A percentile compares a stretch with the other conserved stretches of the same genome.
Evolutionary conservation across 2,113 vertebrate genomes (phyloP).

Genomic region (Chaetorhynchus papuensis): DNA sequence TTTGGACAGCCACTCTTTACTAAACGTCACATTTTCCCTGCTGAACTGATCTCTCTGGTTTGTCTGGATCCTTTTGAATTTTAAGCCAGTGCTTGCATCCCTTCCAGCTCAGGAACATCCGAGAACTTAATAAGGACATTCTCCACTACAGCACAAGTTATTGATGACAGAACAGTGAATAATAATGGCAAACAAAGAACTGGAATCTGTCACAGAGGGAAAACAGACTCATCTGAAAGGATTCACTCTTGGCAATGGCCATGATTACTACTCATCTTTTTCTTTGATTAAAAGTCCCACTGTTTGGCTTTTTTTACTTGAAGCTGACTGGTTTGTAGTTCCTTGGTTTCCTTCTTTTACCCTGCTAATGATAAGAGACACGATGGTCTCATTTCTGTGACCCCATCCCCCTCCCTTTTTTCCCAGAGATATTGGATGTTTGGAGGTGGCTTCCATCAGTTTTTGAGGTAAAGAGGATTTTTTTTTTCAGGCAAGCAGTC

Average conservation of each 20-base stretch:
- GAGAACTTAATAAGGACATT: not conserved
- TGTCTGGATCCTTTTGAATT: not conserved
- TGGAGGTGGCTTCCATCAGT: not conserved
- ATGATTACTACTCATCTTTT: not conserved
- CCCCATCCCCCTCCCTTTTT: not conserved
- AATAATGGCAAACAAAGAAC: not conserved
- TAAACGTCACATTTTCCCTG: not conserved
- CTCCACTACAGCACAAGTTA: not conserved
- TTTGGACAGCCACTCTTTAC: not conserved
- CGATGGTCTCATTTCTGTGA: accelerated
- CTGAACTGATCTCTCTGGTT: not conserved
- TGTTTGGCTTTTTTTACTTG: not conserved
- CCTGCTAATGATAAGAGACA: not conserved
- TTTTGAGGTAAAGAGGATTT: not conserved
- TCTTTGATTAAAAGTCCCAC: not conserved
- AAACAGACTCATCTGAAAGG: constrained; percentile 18
- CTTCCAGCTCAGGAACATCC: not conserved
- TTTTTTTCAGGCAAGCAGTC: not conserved
- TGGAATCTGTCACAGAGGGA: not conserved
- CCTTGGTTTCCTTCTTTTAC: not conserved
- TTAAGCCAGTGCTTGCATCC: not conserved
- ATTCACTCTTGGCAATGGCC: not conserved
- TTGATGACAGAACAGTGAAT: not conserved
- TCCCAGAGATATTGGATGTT: not conserved
- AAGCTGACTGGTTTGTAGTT: not conserved